Evolutionary conservation across 2,797 vertebrate genomes (phyloP), one percentile per base, ranked within the genome.

Genomic region (Alfaro cultratus): DNA sequence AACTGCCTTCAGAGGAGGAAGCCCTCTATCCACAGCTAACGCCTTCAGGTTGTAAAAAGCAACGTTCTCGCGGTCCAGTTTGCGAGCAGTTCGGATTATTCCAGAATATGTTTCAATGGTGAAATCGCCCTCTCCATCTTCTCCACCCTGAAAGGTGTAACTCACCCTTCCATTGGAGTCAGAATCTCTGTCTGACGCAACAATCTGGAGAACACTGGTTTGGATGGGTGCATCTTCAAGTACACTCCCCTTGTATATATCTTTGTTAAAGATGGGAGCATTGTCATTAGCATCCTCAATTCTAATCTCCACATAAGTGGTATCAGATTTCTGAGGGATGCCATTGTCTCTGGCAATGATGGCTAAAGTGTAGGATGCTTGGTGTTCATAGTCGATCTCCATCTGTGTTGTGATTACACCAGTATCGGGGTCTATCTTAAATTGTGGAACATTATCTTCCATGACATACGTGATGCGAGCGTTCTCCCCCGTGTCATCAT

Each of bases 401-500:
- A 97, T 97, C 82, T 96, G 92, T 0, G 98, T 99, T 36, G 97
- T 98, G 91, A 99, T 96, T 73, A 96, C 96, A 29, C 99, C 99
- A 0, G 97, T 96, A 74, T 99, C 97, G 0, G 96, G 95, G 84
- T 99, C 97, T 0, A 99, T 98, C 85, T 96, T 97, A 82, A 99
- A 99, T 93, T 99, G 98, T 0, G 98, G 97, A 36, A 99, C 96
- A 0, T 97, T 98, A 87, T 99, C 98, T 0, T 99, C 98, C 95
- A 99, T 96, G 73, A 96, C 87, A 0, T 99, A 99, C 0, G 98
- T 99, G 88, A 99, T 98, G 68, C 98, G 97, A 0, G 99, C 97
- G 0, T 99, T 99, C 88, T 99, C 99, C 0, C 98, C 99, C 0
- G 97, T 99, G 92, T 99, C 99, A 80, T 99, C 99, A 12, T 99